These are phyloP conservation scores for Trichogramma dendrolimi DNA, from an alignment of 2,888 invertebrate species.

Conservation along the genomic window DNA sequence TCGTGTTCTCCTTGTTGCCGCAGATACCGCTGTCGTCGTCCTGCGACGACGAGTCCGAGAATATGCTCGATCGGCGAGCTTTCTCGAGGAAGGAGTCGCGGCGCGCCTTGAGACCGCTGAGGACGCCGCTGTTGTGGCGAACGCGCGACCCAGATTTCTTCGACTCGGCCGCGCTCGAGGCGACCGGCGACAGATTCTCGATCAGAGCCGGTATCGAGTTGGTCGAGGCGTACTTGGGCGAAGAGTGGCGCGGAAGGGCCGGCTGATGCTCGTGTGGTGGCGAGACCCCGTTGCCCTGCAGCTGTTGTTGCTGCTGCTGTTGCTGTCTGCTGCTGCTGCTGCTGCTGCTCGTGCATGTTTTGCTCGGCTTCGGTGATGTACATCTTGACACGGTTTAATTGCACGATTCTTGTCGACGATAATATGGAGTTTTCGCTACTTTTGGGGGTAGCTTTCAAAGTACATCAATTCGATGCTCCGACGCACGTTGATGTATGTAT, in stretches of 20 bases:
- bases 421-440: too few relatives aligned
- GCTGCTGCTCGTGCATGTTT: too few relatives aligned
- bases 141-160: background rate
- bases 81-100: constrained; percentile 45
- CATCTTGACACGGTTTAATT: constrained; percentile 32
- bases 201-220: constrained; percentile 47
- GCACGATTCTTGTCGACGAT: too few relatives aligned
- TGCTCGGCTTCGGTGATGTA: constrained; percentile 42
- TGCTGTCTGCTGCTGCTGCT: constrained; percentile 41
- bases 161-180: constrained; percentile 14
- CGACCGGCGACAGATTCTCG: constrained; percentile 30
- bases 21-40: constrained; percentile 30
- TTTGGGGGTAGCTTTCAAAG: too few relatives aligned
- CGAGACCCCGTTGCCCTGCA: constrained; percentile 1
- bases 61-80: constrained; percentile 43
- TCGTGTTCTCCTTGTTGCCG: constrained; percentile 39
- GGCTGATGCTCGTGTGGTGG: constrained; percentile 1
- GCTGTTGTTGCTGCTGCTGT: constrained; percentile 34
- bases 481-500: too few relatives aligned
- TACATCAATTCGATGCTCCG: too few relatives aligned
- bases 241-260: background rate
- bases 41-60: constrained; percentile 35
- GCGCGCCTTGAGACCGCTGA: constrained; percentile 49
- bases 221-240: constrained; percentile 45
- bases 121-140: constrained; percentile 44